A percentile compares a stretch with the other conserved stretches of the same genome.
phyloP scores from a whole-genome alignment of 2,797 vertebrate species.

The Malacoctenus gilli region DNA sequence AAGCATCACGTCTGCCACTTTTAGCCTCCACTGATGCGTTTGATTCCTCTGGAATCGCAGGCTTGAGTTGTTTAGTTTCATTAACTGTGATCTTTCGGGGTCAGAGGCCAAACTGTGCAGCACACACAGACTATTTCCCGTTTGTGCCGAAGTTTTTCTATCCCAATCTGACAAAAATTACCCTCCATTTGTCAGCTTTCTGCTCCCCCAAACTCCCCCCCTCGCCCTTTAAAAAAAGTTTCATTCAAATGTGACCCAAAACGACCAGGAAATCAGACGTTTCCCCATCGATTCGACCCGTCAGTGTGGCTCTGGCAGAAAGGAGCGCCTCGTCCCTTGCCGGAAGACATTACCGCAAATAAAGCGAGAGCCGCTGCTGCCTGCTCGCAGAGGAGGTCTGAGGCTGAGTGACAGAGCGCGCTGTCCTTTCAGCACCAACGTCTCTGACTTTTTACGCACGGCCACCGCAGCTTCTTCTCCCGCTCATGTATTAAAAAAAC shows the following conservation, averaged over 20 bases:
- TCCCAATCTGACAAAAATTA: too few relatives aligned
- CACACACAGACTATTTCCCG: constrained; percentile 1
- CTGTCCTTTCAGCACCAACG: constrained; percentile 77
- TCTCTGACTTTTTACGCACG: constrained; percentile 36
- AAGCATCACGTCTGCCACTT: neutral
- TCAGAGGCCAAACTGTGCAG: constrained; percentile 6
- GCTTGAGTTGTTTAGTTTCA: too few relatives aligned
- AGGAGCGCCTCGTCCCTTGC: neutral
- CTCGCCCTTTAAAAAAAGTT: too few relatives aligned
- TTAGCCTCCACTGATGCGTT: neutral
- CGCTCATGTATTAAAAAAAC: too few relatives aligned
- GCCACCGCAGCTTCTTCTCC: too few relatives aligned
- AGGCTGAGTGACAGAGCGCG: constrained; percentile 47
- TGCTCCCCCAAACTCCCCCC: too few relatives aligned
- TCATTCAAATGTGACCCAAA: too few relatives aligned
- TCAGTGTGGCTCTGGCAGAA: too few relatives aligned
- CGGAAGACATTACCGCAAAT: neutral
- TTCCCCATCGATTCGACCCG: too few relatives aligned
- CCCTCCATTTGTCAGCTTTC: too few relatives aligned
- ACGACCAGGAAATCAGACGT: too few relatives aligned
- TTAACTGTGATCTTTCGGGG: neutral
- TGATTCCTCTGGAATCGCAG: neutral
- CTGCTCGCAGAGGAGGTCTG: neutral
- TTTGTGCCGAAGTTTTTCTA: neutral
- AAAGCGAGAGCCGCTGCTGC: neutral